Evolutionary conservation across 2,797 vertebrate genomes (phyloP).

Genomic region (Rhynchonycteris naso): DNA sequence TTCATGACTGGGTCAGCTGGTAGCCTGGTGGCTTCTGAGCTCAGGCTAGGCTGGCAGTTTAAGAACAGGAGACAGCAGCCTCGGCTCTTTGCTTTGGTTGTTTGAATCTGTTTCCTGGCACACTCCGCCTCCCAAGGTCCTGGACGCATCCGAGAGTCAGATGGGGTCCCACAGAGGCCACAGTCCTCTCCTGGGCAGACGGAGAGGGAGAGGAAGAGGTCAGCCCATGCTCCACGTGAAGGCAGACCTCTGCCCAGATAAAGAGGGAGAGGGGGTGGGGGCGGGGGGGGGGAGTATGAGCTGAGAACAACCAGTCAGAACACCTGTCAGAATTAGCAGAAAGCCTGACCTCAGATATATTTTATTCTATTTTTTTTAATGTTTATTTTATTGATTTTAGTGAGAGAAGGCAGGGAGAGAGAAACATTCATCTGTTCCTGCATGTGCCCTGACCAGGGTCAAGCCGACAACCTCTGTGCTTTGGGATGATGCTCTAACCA

Average conservation of each 20-base stretch:
- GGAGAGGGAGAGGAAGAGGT: neutral
- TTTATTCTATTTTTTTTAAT: too few species aligned
- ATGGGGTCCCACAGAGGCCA: neutral
- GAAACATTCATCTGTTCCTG: too few species aligned
- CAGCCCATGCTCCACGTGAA: rapidly evolving
- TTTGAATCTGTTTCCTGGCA: neutral
- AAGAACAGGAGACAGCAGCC: conserved; percentile 50
- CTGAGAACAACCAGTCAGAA: too few species aligned
- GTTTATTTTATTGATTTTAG: too few species aligned
- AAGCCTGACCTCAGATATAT: rapidly evolving
- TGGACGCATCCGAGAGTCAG: neutral
- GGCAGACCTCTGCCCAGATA: neutral
- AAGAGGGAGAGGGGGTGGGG: neutral
- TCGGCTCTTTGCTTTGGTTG: neutral
- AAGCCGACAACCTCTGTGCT: too few species aligned
- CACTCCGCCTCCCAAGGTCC: neutral
- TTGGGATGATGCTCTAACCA: too few species aligned
- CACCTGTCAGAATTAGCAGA: rapidly evolving
- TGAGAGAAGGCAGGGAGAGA: too few species aligned
- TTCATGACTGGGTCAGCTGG: conserved; percentile 75
- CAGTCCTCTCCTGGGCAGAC: neutral
- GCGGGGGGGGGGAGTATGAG: rapidly evolving
- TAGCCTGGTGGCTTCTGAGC: neutral
- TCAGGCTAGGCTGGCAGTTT: conserved; percentile 45
- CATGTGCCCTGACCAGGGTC: too few species aligned